phyloP scores from a whole-genome alignment of 2,888 invertebrate species.

The Stegana nigrithorax region DNA sequence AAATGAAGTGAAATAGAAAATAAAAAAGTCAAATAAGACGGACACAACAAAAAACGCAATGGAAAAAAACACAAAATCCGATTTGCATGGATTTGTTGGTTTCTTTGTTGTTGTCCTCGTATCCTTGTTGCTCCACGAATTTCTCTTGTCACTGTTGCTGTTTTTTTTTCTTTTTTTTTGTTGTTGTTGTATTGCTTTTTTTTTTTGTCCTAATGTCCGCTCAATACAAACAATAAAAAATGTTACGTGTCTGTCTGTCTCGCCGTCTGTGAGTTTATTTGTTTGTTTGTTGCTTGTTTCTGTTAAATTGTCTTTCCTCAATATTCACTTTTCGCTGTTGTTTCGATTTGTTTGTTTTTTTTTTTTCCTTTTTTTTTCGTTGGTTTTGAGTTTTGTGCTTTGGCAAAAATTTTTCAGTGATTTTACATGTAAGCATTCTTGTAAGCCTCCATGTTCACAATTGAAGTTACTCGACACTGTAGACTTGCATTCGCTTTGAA shows the following conservation, averaged over 20 bases:
- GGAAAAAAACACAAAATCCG: conserved; percentile 64
- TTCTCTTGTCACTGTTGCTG: conserved; percentile 33
- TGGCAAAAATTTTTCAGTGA: conserved; percentile 55
- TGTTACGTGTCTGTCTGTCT: no score
- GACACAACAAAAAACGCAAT: conserved; percentile 31
- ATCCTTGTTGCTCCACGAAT: conserved; percentile 50
- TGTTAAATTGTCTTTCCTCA: conserved; percentile 62
- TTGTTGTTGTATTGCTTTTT: conserved; percentile 50
- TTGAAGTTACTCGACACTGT: conserved; percentile 46
- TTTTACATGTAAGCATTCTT: conserved; percentile 65
- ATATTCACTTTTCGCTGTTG: conserved; percentile 50
- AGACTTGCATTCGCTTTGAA: neutral
- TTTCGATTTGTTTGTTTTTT: conserved; percentile 24
- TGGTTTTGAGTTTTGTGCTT: conserved; percentile 40
- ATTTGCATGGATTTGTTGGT: conserved; percentile 67
- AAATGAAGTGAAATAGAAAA: conserved; percentile 12
- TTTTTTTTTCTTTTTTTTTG: conserved; percentile 21
- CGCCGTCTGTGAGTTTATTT: conserved; percentile 45
- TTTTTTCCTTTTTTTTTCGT: conserved; percentile 20
- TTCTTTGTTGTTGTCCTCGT: conserved; percentile 50
- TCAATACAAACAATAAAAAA: conserved; percentile 43
- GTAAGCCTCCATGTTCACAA: conserved; percentile 65
- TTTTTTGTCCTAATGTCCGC: conserved; percentile 60
- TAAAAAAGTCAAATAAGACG: conserved; percentile 20
- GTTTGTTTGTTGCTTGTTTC: conserved; percentile 51